Evolutionary conservation across 2,797 vertebrate genomes (phyloP), one percentile per base, ranked within the genome.

Genomic region (Falco cherrug): DNA sequence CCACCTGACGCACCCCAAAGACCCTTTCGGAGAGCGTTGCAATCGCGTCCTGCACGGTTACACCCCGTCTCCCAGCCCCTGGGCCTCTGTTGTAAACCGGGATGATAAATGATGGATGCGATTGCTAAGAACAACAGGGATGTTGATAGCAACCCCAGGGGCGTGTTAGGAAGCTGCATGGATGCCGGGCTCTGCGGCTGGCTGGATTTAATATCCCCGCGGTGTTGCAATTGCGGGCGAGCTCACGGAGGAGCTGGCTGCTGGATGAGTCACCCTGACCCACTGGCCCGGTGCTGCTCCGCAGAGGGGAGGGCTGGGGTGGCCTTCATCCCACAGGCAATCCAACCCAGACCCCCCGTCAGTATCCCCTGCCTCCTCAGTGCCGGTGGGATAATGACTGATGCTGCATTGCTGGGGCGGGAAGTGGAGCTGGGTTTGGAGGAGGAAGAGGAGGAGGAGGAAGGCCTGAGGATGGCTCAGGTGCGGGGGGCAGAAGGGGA

Each of bases 111-210:
- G 85, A 61, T 70, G 95, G 95, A 54, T 91, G 70, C 1, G 25
- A 93, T 90, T 2, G 65, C 92, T 75, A 53, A 53, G 88, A 71
- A 92, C 92, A 89, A 64, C 87, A 85, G 74, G 87, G 91, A 9
- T 94, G 94, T 95, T 93, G 96, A 64, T 84, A 86, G 93, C 95
- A 95, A 94, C 76, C 91, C 90, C 93, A 81, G 89, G 78, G 94
- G 91, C 5, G 91, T 89, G 94, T 92, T 65, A 8, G 89, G 96
- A 51, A 92, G 95, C 85, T 4, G 53, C 12, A 5, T 24, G 82
- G 70, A 69, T 81, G 78, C 91, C 29, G 77, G 50, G 93, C 87
- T 90, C 77, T 1, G 78, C 10, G 22, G 19, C 93, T 60, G 77
- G 35, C 67, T 71, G 89, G 50, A 50, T 53, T 13, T 3, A 31